A percentile compares a stretch with the other conserved stretches of the same genome.
These are phyloP conservation scores for Lepisosteus oculatus DNA, from an alignment of 2,113 vertebrate genomes.

Conservation along the genomic window DNA sequence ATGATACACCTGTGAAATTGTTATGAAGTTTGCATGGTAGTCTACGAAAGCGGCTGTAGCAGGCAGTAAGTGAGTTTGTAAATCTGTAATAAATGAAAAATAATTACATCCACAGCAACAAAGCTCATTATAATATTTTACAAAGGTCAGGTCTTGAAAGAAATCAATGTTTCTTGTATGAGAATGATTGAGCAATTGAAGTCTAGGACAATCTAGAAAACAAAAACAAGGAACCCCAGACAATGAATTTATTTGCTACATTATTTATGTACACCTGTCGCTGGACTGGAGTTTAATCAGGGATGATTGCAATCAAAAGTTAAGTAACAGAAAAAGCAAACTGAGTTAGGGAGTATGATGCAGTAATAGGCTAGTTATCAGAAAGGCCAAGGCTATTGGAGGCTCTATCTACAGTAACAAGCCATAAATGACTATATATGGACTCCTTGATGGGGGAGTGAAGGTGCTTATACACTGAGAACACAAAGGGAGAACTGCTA, in stretches of 20 bases:
- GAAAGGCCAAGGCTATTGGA: conserved; percentile 53
- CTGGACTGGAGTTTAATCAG: conserved; percentile 46
- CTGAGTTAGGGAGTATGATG: conserved; percentile 49
- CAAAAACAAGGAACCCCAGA: no score
- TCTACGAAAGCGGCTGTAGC: conserved; percentile 17
- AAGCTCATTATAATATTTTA: conserved; percentile 8
- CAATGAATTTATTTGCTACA: conserved; percentile 40
- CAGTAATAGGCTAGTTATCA: conserved; percentile 61
- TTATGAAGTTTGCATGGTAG: conserved; percentile 24
- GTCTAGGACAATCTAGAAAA: conserved; percentile 3
- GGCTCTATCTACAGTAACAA: conserved; percentile 40
- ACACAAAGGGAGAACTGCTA: no score
- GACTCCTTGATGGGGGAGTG: conserved; percentile 7
- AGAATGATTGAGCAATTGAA: conserved; percentile 39
- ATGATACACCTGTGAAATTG: conserved; percentile 23
- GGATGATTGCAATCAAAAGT: conserved; percentile 56
- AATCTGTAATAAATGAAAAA: conserved; percentile 23
- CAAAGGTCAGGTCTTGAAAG: conserved; percentile 30
- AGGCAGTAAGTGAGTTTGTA: neutral
- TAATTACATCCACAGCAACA: conserved; percentile 27
- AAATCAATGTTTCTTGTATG: conserved; percentile 6
- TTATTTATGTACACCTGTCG: conserved; percentile 22
- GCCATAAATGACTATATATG: conserved; percentile 40
- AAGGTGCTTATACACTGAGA: neutral
- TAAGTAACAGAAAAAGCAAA: conserved; percentile 54